phyloP scores from a whole-genome alignment of 2,797 vertebrate genomes.

The Crenuchus spilurus region DNA sequence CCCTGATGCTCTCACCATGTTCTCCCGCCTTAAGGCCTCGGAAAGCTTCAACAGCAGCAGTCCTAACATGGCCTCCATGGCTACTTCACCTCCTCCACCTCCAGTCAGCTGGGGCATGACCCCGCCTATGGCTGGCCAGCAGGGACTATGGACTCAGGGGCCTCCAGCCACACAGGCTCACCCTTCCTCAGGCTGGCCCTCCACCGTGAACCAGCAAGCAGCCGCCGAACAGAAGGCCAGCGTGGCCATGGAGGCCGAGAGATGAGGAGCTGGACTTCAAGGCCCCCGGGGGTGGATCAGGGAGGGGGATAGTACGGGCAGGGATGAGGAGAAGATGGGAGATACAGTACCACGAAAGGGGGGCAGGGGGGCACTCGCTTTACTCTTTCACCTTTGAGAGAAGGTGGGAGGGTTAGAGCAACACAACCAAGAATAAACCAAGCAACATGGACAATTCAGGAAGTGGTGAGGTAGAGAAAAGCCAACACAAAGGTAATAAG shows the following conservation, averaged over 20 bases:
- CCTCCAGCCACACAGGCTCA: constrained; percentile 74
- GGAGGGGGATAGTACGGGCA: constrained; percentile 8
- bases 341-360: background rate
- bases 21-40: constrained; percentile 94
- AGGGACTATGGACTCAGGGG: constrained; percentile 87
- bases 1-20: constrained; percentile 95
- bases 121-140: constrained; percentile 78
- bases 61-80: constrained; percentile 85
- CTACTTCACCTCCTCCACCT: constrained; percentile 84
- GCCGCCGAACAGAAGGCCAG: constrained; percentile 90
- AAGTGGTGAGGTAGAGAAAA: constrained; percentile 68
- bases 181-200: constrained; percentile 84
- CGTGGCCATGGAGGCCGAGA: constrained; percentile 95
- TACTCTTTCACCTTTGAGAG: constrained; percentile 44
- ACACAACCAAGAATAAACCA: constrained; percentile 72
- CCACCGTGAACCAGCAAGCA: constrained; percentile 82
- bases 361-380: constrained; percentile 18
- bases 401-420: constrained; percentile 41
- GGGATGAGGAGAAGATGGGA: constrained; percentile 13
- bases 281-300: background rate
- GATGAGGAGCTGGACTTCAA: constrained; percentile 85
- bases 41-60: constrained; percentile 91
- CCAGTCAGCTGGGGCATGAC: constrained; percentile 78
- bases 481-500: constrained; percentile 75
- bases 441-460: constrained; percentile 69